Conservation (phyloP, 1,140 invertebrate species). For the Bombus impatiens region DNA sequence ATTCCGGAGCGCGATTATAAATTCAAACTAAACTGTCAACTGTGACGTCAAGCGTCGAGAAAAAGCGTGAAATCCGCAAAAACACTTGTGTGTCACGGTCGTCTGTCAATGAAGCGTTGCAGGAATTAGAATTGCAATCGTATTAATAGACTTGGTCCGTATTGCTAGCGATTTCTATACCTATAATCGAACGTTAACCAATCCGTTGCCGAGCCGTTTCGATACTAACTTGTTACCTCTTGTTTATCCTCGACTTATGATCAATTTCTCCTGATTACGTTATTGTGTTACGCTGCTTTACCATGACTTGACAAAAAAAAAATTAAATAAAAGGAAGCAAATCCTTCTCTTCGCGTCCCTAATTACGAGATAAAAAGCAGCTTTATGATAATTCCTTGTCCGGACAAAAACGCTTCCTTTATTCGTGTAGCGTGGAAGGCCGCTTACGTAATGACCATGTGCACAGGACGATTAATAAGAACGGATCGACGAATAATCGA, state of each 20-base stretch:
- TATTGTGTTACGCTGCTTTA: neutral
- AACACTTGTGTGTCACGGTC: slow-evolving; percentile 39
- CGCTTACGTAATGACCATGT: slow-evolving; percentile 9
- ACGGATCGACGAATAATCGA: slow-evolving; percentile 56
- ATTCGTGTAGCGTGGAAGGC: slow-evolving; percentile 52
- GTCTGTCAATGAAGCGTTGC: slow-evolving; percentile 27
- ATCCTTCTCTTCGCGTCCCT: neutral
- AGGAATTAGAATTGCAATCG: neutral
- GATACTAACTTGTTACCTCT: neutral
- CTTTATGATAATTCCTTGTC: slow-evolving; percentile 1
- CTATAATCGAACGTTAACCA: neutral
- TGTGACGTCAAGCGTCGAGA: neutral
- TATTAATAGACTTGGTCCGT: slow-evolving; percentile 6
- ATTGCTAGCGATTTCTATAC: no score
- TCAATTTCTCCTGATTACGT: neutral
- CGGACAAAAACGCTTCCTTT: slow-evolving; percentile 36
- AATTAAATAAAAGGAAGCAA: neutral
- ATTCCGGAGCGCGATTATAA: neutral
- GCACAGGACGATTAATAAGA: slow-evolving; percentile 55
- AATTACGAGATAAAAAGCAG: neutral
- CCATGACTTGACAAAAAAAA: neutral
- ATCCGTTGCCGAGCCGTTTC: neutral
- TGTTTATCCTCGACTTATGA: neutral
- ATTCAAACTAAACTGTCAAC: neutral
- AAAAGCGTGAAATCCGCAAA: slow-evolving; percentile 1